Evolutionary conservation across 2,113 vertebrate genomes (phyloP).

Genomic region (Bubalus kerabau): DNA sequence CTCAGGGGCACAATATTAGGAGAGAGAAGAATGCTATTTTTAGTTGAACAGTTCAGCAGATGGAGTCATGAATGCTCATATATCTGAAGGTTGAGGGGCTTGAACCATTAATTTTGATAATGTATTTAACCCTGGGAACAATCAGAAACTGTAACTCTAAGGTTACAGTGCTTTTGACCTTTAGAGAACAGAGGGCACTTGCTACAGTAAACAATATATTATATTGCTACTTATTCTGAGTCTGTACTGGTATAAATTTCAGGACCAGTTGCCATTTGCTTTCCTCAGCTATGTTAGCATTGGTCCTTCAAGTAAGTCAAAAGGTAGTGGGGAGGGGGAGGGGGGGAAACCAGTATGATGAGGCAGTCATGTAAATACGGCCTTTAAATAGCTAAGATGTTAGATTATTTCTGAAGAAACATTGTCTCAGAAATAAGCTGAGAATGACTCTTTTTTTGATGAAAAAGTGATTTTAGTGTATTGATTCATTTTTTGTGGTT

Average conservation of each 20-base stretch:
- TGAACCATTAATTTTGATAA: constrained; percentile 96
- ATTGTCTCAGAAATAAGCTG: constrained; percentile 73
- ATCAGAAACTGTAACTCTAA: constrained; percentile 91
- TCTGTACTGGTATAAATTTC: constrained; percentile 89
- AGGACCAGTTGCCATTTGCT: constrained; percentile 91
- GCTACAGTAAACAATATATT: constrained; percentile 92
- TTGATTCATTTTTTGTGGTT: constrained; percentile 38
- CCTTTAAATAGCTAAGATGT: constrained; percentile 64
- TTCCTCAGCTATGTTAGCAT: constrained; percentile 87
- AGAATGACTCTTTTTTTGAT: constrained; percentile 64
- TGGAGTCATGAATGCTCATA: constrained; percentile 87
- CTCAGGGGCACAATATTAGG: constrained; percentile 83
- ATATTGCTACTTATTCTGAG: constrained; percentile 92
- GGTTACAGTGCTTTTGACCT: constrained; percentile 89
- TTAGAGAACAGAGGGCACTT: constrained; percentile 85
- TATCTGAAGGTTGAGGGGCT: constrained; percentile 90
- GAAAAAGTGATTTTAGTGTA: constrained; percentile 66
- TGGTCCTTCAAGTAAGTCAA: constrained; percentile 80
- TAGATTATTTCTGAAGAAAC: constrained; percentile 76
- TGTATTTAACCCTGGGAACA: constrained; percentile 97
- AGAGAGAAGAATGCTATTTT: constrained; percentile 88
- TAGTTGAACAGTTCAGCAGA: constrained; percentile 90
- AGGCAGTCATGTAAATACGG: constrained; percentile 81
- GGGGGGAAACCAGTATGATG: constrained; percentile 70
- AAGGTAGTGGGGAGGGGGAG: constrained; percentile 56